Evolutionary conservation across 2,888 invertebrate species (phyloP).

Genomic region (Sabatieria punctata): DNA sequence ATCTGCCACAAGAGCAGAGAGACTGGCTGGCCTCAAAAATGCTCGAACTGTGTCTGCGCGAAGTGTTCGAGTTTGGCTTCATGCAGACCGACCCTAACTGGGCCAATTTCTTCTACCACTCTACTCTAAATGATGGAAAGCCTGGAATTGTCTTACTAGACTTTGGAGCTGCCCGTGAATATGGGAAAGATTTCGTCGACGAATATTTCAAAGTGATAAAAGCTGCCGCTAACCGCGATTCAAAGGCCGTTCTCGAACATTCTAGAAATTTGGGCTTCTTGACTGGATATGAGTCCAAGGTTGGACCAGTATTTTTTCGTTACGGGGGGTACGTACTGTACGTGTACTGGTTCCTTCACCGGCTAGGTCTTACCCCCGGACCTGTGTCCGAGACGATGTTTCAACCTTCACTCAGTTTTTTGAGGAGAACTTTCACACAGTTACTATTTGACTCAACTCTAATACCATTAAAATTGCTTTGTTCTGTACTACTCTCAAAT

Average conservation of each 20-base stretch:
- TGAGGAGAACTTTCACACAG: too few species aligned
- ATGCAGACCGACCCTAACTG: constrained; percentile 99
- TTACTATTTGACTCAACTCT: too few species aligned
- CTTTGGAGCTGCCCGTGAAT: constrained; percentile 70
- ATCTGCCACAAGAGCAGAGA: constrained; percentile 42
- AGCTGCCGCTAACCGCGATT: constrained; percentile 63
- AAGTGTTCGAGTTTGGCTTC: constrained; percentile 70
- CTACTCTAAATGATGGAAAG: constrained; percentile 47
- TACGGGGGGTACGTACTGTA: too few species aligned
- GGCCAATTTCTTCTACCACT: constrained; percentile 85
- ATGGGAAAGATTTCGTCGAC: constrained; percentile 66
- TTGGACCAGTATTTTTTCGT: constrained; percentile 27
- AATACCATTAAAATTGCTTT: too few species aligned
- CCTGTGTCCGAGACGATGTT: too few species aligned
- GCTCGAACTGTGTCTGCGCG: constrained; percentile 62
- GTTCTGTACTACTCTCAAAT: too few species aligned
- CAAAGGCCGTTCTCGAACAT: constrained; percentile 52
- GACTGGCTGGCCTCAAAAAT: constrained; percentile 31
- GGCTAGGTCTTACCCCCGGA: too few species aligned
- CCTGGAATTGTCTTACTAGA: constrained; percentile 57
- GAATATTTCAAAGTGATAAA: constrained; percentile 76
- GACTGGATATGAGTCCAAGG: constrained; percentile 91
- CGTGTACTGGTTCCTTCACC: too few species aligned
- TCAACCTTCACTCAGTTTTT: too few species aligned
- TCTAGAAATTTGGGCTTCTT: constrained; percentile 82